phyloP scores from a whole-genome alignment of 2,113 vertebrate species.

The Seriola dumerili region DNA sequence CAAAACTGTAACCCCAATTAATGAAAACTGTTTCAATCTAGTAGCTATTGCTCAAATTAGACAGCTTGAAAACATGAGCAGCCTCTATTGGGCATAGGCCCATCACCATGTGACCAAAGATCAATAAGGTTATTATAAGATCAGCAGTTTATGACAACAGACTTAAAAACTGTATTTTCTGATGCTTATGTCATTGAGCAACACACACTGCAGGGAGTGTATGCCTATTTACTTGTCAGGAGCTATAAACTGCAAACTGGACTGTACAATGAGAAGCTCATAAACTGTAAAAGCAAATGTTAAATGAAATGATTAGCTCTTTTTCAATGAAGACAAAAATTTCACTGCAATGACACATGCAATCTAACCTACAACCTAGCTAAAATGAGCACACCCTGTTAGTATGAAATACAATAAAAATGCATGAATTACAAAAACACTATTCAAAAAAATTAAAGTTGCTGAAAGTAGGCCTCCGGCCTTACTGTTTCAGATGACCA shows the following conservation, averaged over 20 bases:
- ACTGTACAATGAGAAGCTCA: not conserved
- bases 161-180: constrained; percentile 9
- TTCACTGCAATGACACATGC: constrained; percentile 55
- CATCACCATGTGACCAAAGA: not conserved
- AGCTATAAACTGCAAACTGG: not conserved
- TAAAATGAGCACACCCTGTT: not conserved
- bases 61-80: constrained; percentile 28
- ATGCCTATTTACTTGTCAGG: not conserved
- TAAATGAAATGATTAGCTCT: constrained; percentile 18
- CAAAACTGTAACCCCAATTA: not conserved
- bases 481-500: not conserved
- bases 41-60: not conserved
- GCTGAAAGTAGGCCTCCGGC: constrained; percentile 14
- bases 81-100: not conserved
- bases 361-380: constrained; percentile 33
- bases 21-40: not conserved
- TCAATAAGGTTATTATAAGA: not conserved
- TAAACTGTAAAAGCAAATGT: constrained; percentile 5
- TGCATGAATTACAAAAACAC: constrained; percentile 3
- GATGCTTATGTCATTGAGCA: constrained; percentile 7
- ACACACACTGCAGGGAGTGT: constrained; percentile 10
- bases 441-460: not conserved
- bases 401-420: constrained; percentile 13
- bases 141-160: not conserved
- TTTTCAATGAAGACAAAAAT: constrained; percentile 1